Conservation (phyloP, 2,888 invertebrate species). For the Chymomyza procnemis region DNA sequence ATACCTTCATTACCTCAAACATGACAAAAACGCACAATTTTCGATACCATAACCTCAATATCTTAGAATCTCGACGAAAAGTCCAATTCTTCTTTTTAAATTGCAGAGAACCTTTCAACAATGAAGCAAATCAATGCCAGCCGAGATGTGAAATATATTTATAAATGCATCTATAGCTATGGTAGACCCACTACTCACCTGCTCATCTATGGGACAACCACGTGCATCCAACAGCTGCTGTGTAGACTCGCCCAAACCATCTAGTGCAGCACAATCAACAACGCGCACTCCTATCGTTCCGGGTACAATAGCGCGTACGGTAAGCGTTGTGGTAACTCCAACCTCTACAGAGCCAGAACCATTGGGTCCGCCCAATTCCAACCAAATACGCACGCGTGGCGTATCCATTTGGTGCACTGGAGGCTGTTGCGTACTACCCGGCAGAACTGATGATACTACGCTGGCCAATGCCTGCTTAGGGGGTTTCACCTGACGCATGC, state of each 20-base stretch:
- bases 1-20: too few relatives aligned
- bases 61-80: too few relatives aligned
- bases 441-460: conserved; percentile 30
- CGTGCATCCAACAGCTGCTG: conserved; percentile 86
- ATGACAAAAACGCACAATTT: too few relatives aligned
- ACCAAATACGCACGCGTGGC: conserved; percentile 84
- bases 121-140: too few relatives aligned
- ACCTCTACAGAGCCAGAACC: conserved; percentile 84
- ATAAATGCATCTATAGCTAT: too few relatives aligned
- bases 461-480: conserved; percentile 40
- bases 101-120: too few relatives aligned
- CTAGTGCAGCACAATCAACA: conserved; percentile 88
- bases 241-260: conserved; percentile 87
- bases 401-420: conserved; percentile 58
- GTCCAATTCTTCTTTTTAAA: too few relatives aligned
- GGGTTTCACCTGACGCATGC: conserved; percentile 42
- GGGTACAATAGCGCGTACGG: conserved; percentile 79
- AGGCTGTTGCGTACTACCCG: conserved; percentile 21
- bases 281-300: conserved; percentile 86
- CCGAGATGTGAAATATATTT: too few relatives aligned
- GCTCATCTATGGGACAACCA: conserved; percentile 87
- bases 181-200: conserved; percentile 60
- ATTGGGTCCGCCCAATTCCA: conserved; percentile 82
- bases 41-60: too few relatives aligned
- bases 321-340: conserved; percentile 85